Conservation (phyloP, 2,113 vertebrate genomes). For the Corythaixoides concolor region DNA sequence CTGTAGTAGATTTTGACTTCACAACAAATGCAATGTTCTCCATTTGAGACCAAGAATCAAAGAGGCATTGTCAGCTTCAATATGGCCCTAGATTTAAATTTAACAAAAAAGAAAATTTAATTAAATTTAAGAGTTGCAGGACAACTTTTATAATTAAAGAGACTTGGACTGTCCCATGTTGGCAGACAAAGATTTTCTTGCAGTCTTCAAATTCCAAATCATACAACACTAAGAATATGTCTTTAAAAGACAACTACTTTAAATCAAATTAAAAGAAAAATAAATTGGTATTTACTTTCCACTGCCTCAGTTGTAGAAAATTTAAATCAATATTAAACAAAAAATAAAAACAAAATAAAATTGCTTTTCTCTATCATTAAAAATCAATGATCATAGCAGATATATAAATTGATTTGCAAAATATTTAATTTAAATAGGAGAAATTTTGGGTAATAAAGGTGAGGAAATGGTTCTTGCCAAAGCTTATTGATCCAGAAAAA, state of each 20-base stretch:
- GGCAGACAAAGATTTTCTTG: not conserved
- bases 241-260: not conserved
- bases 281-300: not conserved
- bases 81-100: not conserved
- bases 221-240: not conserved
- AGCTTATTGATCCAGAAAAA: not conserved
- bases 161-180: not conserved
- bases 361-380: not conserved
- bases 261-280: not conserved
- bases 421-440: not conserved
- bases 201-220: not conserved
- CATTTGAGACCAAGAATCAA: not conserved
- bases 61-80: not conserved
- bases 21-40: not conserved
- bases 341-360: not conserved
- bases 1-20: not conserved
- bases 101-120: not conserved
- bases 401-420: not conserved
- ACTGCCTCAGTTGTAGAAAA: not conserved
- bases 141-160: conserved; percentile 1
- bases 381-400: not conserved
- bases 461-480: not conserved
- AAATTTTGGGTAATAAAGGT: not conserved
- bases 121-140: not conserved
- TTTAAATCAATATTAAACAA: not conserved